Conservation (phyloP, 2,888 invertebrate genomes). For the Romanomermis culicivorax region DNA sequence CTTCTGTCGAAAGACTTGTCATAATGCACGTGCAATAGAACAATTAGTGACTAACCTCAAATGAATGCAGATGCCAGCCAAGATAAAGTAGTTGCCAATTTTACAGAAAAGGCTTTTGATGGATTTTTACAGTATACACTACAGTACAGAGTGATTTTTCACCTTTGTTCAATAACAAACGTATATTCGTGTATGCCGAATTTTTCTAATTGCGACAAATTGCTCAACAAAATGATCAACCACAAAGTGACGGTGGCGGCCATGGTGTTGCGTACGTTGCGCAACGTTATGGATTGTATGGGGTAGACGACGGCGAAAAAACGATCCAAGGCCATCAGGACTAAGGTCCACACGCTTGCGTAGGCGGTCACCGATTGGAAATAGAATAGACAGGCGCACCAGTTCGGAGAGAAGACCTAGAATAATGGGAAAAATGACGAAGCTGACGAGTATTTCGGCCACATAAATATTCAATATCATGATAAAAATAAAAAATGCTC, state of each 20-base stretch:
- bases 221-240: slow-evolving; percentile 43
- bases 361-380: slow-evolving; percentile 66
- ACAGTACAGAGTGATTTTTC: too few relatives aligned
- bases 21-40: too few relatives aligned
- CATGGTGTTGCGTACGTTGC: slow-evolving; percentile 58
- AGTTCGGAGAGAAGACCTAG: slow-evolving; percentile 67
- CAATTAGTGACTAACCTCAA: too few relatives aligned
- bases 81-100: too few relatives aligned
- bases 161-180: slow-evolving; percentile 1
- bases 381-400: slow-evolving; percentile 76
- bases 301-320: slow-evolving; percentile 84
- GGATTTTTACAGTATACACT: too few relatives aligned
- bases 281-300: slow-evolving; percentile 58
- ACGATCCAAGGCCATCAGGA: slow-evolving; percentile 70
- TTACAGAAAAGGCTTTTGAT: too few relatives aligned
- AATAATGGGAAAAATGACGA: too few relatives aligned
- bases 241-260: slow-evolving; percentile 55
- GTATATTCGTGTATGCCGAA: slow-evolving; percentile 14
- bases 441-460: too few relatives aligned
- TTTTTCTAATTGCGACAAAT: slow-evolving; percentile 26
- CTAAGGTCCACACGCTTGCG: slow-evolving; percentile 74
- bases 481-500: too few relatives aligned
- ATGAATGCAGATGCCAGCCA: too few relatives aligned
- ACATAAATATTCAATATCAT: too few relatives aligned
- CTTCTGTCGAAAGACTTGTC: too few relatives aligned